Base-by-base conservation (phyloP, 2,113 vertebrate genomes). In the Pollachius pollachius region DNA sequence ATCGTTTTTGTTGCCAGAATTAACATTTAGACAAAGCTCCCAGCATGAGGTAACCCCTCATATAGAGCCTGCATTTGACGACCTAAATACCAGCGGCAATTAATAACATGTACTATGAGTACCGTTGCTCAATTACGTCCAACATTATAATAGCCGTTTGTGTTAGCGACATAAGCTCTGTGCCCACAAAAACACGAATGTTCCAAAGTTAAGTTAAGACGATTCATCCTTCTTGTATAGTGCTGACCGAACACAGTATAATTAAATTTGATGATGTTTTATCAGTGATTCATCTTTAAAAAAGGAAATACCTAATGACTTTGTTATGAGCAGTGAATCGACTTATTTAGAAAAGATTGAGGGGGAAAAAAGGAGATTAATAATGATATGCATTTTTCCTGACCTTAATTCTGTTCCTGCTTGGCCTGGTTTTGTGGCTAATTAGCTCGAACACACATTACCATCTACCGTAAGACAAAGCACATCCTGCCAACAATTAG, bases 401-500 rank as follows among this genome's bases (percentile, higher is more conserved):
- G 79, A 84, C 83, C 80, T 69, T 71, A 25, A 85, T 88, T 71
- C 76, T 25, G 71, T 64, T 69, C 65, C 13, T 2, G 52, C 63
- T 69, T 48, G 83, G 76, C 79, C 84, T 82, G 77, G 64, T 85
- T 86, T 58, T 67, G 62, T 73, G 71, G 77, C 17, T 85, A 81
- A 89, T 87, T 83, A 87, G 48, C 77, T 74, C 3, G 15, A 54
- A 67, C 70, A 66, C 77, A 75, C 71, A 8, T 69, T 72, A 70
- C 60, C 79, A 72, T 70, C 25, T 30, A 65, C 23, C 66, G 8
- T 16, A 82, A 86, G 84, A 89, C 82, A 65, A 68, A 86, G 82
- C 74, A 69, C 72, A 57, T 54, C 23, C 69, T 66, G 37, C 70
- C 77, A 74, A 67, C 82, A 58, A 86, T 89, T 87, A 83, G 85